A percentile compares a stretch with the other conserved stretches of the same genome.
Conservation (phyloP, 2,888 invertebrate genomes). For the Oxycera nigricornis region DNA sequence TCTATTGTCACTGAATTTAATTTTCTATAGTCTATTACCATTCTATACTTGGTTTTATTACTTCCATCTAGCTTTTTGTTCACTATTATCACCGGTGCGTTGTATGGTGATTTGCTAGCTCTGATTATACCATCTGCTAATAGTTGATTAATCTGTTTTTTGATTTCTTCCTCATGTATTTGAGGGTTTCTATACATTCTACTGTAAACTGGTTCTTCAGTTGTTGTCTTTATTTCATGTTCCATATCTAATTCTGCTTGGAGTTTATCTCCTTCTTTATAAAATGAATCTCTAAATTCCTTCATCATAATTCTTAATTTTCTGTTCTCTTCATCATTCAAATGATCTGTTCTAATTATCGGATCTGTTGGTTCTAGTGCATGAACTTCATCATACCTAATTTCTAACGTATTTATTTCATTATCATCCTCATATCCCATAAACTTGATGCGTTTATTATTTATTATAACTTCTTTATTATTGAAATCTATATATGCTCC, state of each 20-base stretch:
- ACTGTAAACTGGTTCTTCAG: background rate
- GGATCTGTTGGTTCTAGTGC: background rate
- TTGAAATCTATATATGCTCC: background rate
- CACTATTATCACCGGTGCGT: slow-evolving; percentile 16
- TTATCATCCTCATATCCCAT: background rate
- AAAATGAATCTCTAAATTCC: background rate
- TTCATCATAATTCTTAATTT: background rate
- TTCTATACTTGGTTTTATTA: background rate
- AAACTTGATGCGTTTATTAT: background rate
- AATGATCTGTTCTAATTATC: background rate
- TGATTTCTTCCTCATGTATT: background rate
- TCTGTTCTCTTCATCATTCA: slow-evolving; percentile 5
- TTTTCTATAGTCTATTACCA: slow-evolving; percentile 19
- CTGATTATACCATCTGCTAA: slow-evolving; percentile 1
- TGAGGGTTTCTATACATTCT: slow-evolving; percentile 7
- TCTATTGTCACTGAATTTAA: slow-evolving; percentile 10
- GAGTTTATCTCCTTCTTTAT: background rate
- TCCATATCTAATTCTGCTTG: background rate
- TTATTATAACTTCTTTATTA: background rate
- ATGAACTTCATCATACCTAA: no score
- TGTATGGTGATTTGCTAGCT: slow-evolving; percentile 14
- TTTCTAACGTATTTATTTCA: background rate
- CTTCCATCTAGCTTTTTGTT: slow-evolving; percentile 4
- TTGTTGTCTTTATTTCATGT: slow-evolving; percentile 21
- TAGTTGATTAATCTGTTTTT: slow-evolving; percentile 9